Evolutionary conservation across 64 coral and sea anemone species (phyloP).

Genomic region (Stylophora pistillata): DNA sequence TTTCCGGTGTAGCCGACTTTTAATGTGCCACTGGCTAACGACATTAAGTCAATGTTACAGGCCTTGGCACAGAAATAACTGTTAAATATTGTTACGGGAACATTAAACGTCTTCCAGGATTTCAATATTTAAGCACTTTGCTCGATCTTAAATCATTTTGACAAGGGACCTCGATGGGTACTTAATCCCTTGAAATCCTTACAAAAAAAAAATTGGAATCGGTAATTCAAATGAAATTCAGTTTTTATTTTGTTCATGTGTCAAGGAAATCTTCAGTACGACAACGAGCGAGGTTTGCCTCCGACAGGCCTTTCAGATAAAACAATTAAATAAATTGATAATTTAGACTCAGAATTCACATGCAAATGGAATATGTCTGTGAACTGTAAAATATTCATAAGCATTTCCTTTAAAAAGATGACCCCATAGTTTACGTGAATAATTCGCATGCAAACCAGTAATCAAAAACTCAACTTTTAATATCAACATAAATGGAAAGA

Average conservation of each 20-base stretch:
- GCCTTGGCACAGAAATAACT: not conserved
- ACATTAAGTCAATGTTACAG: not conserved
- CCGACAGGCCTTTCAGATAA: constrained; percentile 13
- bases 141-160: not conserved
- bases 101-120: not conserved
- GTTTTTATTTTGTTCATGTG: not conserved
- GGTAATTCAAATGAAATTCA: not conserved
- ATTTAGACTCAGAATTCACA: constrained; percentile 3
- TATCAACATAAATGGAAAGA: not conserved
- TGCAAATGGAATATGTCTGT: constrained; percentile 15
- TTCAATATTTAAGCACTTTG: not conserved
- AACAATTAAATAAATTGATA: constrained; percentile 16
- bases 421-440: not conserved
- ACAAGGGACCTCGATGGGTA: not conserved
- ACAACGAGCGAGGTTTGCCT: not conserved
- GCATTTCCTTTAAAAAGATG: constrained; percentile 5
- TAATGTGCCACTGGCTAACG: not conserved
- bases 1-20: not conserved
- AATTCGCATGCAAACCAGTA: not conserved
- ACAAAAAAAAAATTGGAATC: not conserved
- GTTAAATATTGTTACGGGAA: constrained; percentile 33
- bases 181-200: not conserved
- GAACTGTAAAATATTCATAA: constrained; percentile 25
- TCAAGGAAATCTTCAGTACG: not conserved
- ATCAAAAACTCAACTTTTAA: not conserved